Conservation (phyloP, 1,140 invertebrate species). For the Microplitis demolitor region DNA sequence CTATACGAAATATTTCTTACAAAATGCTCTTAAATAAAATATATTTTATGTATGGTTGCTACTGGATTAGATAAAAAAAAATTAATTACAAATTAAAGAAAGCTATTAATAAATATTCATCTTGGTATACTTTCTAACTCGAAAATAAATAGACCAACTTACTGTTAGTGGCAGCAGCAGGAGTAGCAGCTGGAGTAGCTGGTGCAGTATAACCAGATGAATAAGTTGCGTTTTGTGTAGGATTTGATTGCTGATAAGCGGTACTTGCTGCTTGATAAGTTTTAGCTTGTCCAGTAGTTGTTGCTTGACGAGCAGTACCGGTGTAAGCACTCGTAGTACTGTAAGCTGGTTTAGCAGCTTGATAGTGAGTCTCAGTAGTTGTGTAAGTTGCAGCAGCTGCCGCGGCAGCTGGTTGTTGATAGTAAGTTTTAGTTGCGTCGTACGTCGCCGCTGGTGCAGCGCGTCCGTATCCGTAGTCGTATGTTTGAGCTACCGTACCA, state of each 20-base stretch:
- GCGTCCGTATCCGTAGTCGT: slow-evolving; percentile 74
- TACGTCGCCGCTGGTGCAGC: slow-evolving; percentile 66
- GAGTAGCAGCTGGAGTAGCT: slow-evolving; percentile 67
- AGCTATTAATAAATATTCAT: neutral
- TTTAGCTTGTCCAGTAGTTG: slow-evolving; percentile 64
- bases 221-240: slow-evolving; percentile 57
- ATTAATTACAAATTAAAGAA: neutral
- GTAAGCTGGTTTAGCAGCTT: slow-evolving; percentile 66
- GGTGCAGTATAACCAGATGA: slow-evolving; percentile 62
- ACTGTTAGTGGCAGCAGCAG: slow-evolving; percentile 58
- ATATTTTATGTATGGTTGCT: too few species aligned
- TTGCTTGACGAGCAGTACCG: slow-evolving; percentile 66
- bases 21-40: too few species aligned
- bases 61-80: neutral
- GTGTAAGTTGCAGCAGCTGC: slow-evolving; percentile 72
- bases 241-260: slow-evolving; percentile 58
- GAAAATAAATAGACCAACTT: slow-evolving; percentile 41
- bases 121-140: neutral
- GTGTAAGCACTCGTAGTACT: slow-evolving; percentile 69
- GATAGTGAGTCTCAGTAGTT: slow-evolving; percentile 71
- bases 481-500: slow-evolving; percentile 67
- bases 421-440: slow-evolving; percentile 71
- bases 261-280: slow-evolving; percentile 59
- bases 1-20: too few species aligned
- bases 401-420: slow-evolving; percentile 71